Percentiles rank a stretch among this genome's conserved stretches.
Evolutionary conservation across 2,888 invertebrate species (phyloP).

Genomic region (Tenodera sinensis): DNA sequence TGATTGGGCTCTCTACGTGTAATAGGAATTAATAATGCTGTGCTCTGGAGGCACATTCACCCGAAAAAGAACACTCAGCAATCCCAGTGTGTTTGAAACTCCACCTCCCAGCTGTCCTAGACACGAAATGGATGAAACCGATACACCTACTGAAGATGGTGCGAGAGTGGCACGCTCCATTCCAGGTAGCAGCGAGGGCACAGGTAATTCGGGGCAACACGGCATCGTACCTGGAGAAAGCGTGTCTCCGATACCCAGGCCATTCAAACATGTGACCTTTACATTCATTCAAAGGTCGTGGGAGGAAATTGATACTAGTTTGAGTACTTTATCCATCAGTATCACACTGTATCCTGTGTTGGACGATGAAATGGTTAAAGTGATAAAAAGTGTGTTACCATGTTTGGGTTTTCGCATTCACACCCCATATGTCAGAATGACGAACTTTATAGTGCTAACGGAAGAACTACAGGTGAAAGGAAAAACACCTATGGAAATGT

Average conservation of each 20-base stretch:
- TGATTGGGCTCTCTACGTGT: background rate
- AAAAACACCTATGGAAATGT: too few relatives aligned
- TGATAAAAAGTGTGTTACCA: too few relatives aligned
- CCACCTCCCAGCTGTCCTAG: background rate
- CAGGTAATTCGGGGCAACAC: background rate
- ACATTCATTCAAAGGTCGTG: background rate
- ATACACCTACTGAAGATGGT: background rate
- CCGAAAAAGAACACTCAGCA: background rate
- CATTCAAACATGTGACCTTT: background rate
- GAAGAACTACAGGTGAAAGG: too few relatives aligned
- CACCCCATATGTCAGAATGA: too few relatives aligned
- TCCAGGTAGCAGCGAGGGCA: background rate
- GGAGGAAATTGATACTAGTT: background rate
- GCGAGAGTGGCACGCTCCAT: background rate
- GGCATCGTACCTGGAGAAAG: background rate
- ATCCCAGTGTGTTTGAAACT: background rate
- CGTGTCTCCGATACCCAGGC: background rate
- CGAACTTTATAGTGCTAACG: too few relatives aligned
- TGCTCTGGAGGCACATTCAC: background rate
- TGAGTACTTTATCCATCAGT: background rate
- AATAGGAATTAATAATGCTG: background rate
- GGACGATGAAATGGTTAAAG: too few relatives aligned
- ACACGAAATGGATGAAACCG: background rate
- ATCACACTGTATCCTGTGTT: too few relatives aligned
- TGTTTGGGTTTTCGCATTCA: too few relatives aligned